These are phyloP conservation scores for Hyphantria cunea DNA, from an alignment of 1,140 invertebrate genomes.

Conservation along the genomic window DNA sequence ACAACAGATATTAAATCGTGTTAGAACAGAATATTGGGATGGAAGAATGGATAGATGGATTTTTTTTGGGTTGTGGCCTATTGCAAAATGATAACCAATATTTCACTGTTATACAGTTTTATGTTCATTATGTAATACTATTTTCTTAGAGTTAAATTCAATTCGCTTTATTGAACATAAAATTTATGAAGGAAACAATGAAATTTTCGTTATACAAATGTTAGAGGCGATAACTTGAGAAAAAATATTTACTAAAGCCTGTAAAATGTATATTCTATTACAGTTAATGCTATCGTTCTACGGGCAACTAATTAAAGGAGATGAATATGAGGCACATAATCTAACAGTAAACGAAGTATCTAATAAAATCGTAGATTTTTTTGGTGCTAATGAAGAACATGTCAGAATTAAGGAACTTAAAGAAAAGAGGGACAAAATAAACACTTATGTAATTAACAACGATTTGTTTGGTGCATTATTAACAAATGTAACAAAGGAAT, in stretches of 20 bases:
- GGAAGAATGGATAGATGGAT: no score
- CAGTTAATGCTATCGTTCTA: neutral
- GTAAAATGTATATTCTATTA: neutral
- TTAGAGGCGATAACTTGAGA: neutral
- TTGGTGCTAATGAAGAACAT: slow-evolving; percentile 36
- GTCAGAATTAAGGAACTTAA: slow-evolving; percentile 52
- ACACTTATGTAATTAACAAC: slow-evolving; percentile 54
- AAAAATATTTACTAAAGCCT: neutral
- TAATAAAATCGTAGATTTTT: slow-evolving; percentile 36
- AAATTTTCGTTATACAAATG: no score
- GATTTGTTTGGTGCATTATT: slow-evolving; percentile 48
- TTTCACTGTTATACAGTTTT: no score
- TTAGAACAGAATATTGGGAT: no score
- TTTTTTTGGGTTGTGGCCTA: no score
- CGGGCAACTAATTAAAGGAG: neutral
- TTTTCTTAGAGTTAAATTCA: no score
- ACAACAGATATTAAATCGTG: no score
- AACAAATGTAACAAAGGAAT: slow-evolving; percentile 45
- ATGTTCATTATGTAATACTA: no score
- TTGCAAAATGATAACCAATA: no score
- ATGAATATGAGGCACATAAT: slow-evolving; percentile 15
- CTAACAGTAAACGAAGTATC: slow-evolving; percentile 46
- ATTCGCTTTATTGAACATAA: no score
- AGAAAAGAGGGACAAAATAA: slow-evolving; percentile 55
- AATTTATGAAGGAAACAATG: no score